These are phyloP conservation scores for Gallinago undulata DNA, from an alignment of 2,113 vertebrate genomes.

Conservation along the genomic window DNA sequence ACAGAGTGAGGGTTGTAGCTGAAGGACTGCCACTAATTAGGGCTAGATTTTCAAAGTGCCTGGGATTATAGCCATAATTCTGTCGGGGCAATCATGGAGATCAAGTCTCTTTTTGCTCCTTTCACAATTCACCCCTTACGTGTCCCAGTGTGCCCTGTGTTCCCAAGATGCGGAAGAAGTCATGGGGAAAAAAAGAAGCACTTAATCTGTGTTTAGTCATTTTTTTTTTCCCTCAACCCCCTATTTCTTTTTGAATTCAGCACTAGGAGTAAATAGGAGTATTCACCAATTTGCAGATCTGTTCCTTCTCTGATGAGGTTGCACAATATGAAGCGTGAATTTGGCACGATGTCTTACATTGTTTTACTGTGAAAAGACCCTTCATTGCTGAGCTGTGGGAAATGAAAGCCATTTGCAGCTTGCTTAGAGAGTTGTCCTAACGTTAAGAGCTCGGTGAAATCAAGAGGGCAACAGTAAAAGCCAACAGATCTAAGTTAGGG, in stretches of 20 bases:
- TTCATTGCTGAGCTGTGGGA: not conserved
- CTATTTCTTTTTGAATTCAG: not conserved
- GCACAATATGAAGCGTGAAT: not conserved
- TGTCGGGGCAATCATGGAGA: not conserved
- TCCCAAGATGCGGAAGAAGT: not conserved
- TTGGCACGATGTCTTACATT: not conserved
- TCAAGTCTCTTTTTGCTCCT: not conserved
- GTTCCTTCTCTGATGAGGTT: not conserved
- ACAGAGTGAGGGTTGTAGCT: not conserved
- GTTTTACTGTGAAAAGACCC: not conserved
- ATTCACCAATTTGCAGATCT: not conserved
- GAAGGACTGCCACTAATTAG: slow-evolving; percentile 27
- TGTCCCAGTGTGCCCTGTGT: not conserved
- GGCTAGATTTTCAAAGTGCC: slow-evolving; percentile 1
- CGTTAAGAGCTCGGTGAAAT: not conserved
- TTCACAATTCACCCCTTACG: not conserved
- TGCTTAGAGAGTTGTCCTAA: not conserved
- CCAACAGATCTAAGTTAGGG: not conserved
- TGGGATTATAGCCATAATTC: slow-evolving; percentile 19
- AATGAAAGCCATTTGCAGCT: not conserved
- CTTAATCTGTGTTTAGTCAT: not conserved
- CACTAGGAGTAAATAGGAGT: not conserved
- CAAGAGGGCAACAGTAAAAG: not conserved
- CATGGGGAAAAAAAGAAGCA: not conserved
- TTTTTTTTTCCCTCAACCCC: not conserved